Base-by-base conservation (phyloP, 2,113 vertebrate species). In the Myodes glareolus region DNA sequence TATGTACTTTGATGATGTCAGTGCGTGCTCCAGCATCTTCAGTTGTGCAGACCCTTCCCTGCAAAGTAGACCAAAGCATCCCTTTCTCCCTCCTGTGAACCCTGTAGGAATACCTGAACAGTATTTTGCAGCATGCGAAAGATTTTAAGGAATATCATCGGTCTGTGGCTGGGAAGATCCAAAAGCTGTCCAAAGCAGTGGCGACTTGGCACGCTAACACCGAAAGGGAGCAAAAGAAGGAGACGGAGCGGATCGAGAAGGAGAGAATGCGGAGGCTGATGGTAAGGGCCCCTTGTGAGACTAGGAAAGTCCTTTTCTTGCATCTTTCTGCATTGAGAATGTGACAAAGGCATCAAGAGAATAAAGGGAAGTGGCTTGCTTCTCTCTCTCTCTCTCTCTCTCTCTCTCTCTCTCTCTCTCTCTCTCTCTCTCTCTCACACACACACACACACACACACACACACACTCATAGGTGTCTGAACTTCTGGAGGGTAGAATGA, bases 111-210 rank as follows among this genome's bases (percentile, higher is more conserved):
- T 99, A 99, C 97, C 99, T 99, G 82, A 99, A 99, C 94, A 99
- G 99, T 90, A 99, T 99, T 92, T 98, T 99, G 85, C 99, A 99
- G 93, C 99, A 99, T 98, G 99, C 99, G 55, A 99, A 99, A 97
- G 99, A 99, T 98, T 99, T 99, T 97, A 99, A 99, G 88, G 99
- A 99, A 75, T 99, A 99, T 92, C 99, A 99, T 97, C 99, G 99
- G 2, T 99, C 99, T 0, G 99, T 99, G 0, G 99, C 99, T 1
- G 99, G 99, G 7, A 99, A 99, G 98, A 99, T 99, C 88, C 99
- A 99, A 98, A 99, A 99, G 89, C 99, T 99, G 85, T 99, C 99
- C 86, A 99, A 99, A 98, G 99, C 99, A 3, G 99, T 99, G 90
- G 99, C 99, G 50, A 99, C 98, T 80, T 99, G 99, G 99, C 99